Evolutionary conservation across 2,113 vertebrate genomes (phyloP), one percentile per base, ranked within the genome.

Genomic region (Cathartes aura): DNA sequence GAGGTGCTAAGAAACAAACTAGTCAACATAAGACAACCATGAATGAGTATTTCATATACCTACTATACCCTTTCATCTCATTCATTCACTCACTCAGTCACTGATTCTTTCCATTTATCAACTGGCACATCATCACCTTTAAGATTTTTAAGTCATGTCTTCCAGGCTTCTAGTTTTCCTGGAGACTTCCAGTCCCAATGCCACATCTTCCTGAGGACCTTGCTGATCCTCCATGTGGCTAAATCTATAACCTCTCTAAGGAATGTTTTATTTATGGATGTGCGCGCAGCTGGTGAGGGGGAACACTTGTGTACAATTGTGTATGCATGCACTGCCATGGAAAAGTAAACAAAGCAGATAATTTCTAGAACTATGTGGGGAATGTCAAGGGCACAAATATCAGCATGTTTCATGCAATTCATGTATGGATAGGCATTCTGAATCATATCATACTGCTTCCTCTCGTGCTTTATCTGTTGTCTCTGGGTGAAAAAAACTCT

Each of bases 341-440:
- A 91, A 94, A 93, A 93, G 74, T 67, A 94, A 97, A 96, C 72
- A 94, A 89, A 93, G 87, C 47, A 72, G 43, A 82, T 84, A 82
- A 89, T 89, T 93, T 95, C 78, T 82, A 89, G 52, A 91, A 81
- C 62, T 91, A 56, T 93, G 81, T 87, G 70, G 11, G 84, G 60
- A 87, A 91, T 71, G 70, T 85, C 78, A 91, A 81, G 38, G 68
- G 47, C 84, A 79, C 32, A 79, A 79, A 91, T 84, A 75, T 38
- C 56, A 84, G 47, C 81, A 23, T 32, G 52, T 93, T 95, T 74
- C 11, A n/a, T 89, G 76, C 87, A 67, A 84, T 36, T 93, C 32
- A 17, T 90, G 86, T 64, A 94, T 4, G 3, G 64, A 64, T 73
- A 91, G 30, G 45, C 36, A 43, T 73, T 87, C 70, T 42, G 53